Base-by-base conservation (phyloP, 2,797 vertebrate species). In the Sphaeramia orbicularis region DNA sequence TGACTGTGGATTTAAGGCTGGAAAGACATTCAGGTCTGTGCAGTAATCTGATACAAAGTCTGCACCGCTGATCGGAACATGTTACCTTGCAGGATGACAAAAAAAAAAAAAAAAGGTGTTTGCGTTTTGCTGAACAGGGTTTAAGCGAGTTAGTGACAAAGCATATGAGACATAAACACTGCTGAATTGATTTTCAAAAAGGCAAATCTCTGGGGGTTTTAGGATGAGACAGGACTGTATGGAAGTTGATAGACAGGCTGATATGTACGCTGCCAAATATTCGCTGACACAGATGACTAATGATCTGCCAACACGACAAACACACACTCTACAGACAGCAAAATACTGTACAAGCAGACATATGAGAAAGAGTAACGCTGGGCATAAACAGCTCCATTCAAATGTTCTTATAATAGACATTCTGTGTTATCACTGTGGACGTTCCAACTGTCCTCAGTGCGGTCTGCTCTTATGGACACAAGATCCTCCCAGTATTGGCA, bases 21-120 rank as follows among this genome's bases (percentile, higher is more conserved):
- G 15, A 71, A 63, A 60, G 24, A 27, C n/a, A n/a, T 36, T 37
- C 14, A 24, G 43, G 47, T 56, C 54, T 64, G 51, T 61, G 68
- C 67, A 65, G 85, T 76, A 86, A 87, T 69, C 24, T 62, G 69
- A 88, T 61, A 37, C 78, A 69, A 35, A 54, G 30, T 12, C 61
- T 49, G 59, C 48, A 30, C 53, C 64, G 77, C 65, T 79, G 71
- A 80, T 76, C 40, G 7, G 37, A 76, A 57, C 53, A 58, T 32
- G 18, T 36, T 18, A 45, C 37, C 43, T 27, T 76, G 71, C 75
- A 68, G 58, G 18, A 62, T 71, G 21, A 24, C 24, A 24, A 50
- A 60, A 76, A 61, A 53, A 64, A 60, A 76, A 61, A 53, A 64
- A 78, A 58, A 54, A 38, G 69, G 69, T 55, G 18, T 71, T 55